Evolutionary conservation across 2,113 vertebrate species (phyloP), one percentile per base, ranked within the genome.

Genomic region (Syngnathus floridae): DNA sequence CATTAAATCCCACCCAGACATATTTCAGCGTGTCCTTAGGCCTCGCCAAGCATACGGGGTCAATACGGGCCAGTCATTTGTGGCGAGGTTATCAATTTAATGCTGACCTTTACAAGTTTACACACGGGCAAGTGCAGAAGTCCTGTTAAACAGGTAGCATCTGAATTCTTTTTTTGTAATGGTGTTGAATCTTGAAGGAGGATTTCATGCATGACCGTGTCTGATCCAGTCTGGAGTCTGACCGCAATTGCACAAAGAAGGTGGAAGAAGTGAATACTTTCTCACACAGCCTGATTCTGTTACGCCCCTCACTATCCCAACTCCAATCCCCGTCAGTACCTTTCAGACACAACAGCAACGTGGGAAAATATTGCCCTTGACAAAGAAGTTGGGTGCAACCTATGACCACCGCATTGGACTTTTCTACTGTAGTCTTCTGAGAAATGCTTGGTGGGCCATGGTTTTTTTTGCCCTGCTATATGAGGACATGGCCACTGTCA

Each of bases 1-100:
- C 75, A 69, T 83, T 81, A 74, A 80, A 76, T 79, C 80, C 62
- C 75, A 82, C 77, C 64, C 37, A 82, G 84, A 77, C 71, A 71
- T 74, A 77, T 76, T 82, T 72, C 64, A 52, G 68, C 74, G 48
- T 76, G 78, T 80, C 69, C 70, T 63, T 31, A 26, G 81, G 70
- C 75, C 78, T 84, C 75, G 58, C 69, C 46, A 48, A 49, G 70
- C 67, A 69, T 76, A 75, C 60, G 31, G 72, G 75, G 82, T 83
- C 79, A 82, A 61, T 46, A 58, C 13, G 37, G 66, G 73, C 52
- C 70, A 70, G 61, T 60, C 65, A 64, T 74, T 75, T 78, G 54
- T 71, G 78, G n/a, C 73, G 75, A 66, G 63, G 61, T 75, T 73
- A 70, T 76, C 55, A 36, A 51, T 81, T 76, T 71, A 65, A 62